Evolutionary conservation across 2,113 vertebrate species (phyloP), one percentile per base, ranked within the genome.

Genomic region (Perca flavescens): DNA sequence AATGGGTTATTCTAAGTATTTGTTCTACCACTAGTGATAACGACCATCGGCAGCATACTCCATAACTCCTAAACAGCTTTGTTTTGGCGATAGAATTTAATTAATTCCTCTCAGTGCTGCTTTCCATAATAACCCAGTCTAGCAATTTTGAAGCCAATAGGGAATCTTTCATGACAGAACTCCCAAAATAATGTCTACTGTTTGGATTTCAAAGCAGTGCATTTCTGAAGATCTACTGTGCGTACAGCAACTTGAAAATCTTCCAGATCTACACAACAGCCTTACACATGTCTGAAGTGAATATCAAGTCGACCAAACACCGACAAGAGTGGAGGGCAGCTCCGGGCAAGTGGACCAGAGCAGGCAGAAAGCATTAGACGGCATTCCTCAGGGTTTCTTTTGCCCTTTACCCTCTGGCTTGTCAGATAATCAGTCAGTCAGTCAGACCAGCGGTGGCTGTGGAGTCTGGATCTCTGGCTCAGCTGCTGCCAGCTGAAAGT

Each of bases 401-500:
- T 90, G 80, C 67, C 83, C 83, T 93, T 88, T 88, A 79, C 72
- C 87, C 75, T 70, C 53, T 10, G 50, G 79, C 76, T 68, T 54
- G 83, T 89, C 81, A 79, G 83, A 85, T 19, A 84, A 80, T 90
- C 65, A 83, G 65, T 72, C 66, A 88, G 86, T 70, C 56, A 70
- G 71, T 74, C 82, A 69, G 63, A 79, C 31, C 85, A 76, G 82
- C 43, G 46, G 68, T 72, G 79, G 89, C 73, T 74, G 31, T 46
- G 40, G 77, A 86, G 77, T 50, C 12, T 63, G 84, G 58, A 56
- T 87, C n/a, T 60, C 17, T 66, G 74, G 73, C 64, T 89, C 74
- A 17, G 73, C 17, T 60, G 80, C 70, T 86, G 85, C 88, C 92
- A 92, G 92, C 93, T 94, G 92, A 93, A 91, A 94, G 88, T 92